Evolutionary conservation across 2,797 vertebrate genomes (phyloP), one percentile per base, ranked within the genome.

Genomic region (Phoebastria nigripes): DNA sequence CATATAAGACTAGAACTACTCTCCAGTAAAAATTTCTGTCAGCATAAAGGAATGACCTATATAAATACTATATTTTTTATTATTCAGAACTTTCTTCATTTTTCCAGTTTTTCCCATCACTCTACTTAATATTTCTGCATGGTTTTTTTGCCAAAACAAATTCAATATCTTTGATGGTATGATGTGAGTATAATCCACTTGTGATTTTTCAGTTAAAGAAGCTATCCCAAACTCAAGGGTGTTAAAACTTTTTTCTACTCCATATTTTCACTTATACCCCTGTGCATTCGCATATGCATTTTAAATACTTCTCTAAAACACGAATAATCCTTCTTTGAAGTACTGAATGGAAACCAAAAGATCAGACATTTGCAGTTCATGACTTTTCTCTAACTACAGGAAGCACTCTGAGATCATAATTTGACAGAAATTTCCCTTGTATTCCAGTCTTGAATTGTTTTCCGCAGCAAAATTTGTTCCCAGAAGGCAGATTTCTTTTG

Each of bases 171-270:
- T 95, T 96, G 92, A 96, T 96, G 92, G 82, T 93, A 90, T 87
- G 88, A 87, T 94, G 91, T 90, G 59, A 82, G 52, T 72, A 87
- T 87, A 96, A 96, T 85, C 47, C 96, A 96, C 96, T 92, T 93
- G 92, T 65, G 92, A 95, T 81, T 97, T 96, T 96, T 93, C 89
- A 94, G 56, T 96, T 95, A 86, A 85, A 95, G 88, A 95, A 97
- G 82, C 72, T 92, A 96, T 85, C 79, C 87, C 93, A 94, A 96
- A 97, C 94, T 94, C 93, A 94, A 95, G 96, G 93, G 89, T 95
- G 89, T 96, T 95, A 89, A 33, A 95, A 93, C 37, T 85, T 96
- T 91, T 94, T 97, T 91, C 76, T 90, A 31, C 92, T 94, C 87
- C 69, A 44, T 93, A 83, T 95, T 96, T 96, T 92, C 89, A 87